Evolutionary conservation across 2,888 invertebrate species (phyloP).

Genomic region (Drosophila vallismaia): DNA sequence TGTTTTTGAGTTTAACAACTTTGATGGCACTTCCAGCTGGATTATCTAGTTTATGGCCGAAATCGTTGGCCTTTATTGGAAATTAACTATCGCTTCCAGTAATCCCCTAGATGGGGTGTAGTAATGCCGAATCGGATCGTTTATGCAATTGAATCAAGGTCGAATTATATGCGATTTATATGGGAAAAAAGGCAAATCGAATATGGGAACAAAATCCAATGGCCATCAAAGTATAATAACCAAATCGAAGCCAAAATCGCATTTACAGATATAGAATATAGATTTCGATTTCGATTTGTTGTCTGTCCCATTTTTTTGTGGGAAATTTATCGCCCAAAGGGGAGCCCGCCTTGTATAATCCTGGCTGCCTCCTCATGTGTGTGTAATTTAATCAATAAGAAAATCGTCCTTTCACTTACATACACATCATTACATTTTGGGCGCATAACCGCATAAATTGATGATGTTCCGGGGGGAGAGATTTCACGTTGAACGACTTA

Average conservation of each 20-base stretch:
- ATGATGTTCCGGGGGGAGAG: constrained; percentile 38
- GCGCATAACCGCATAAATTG: constrained; percentile 36
- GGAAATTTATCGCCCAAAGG: constrained; percentile 34
- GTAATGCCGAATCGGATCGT: constrained; percentile 13
- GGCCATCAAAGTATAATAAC: constrained; percentile 42
- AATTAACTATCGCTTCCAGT: constrained; percentile 31
- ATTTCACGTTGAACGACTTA: constrained; percentile 49
- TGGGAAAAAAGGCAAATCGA: too few relatives aligned
- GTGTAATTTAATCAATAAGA: constrained; percentile 71
- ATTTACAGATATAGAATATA: constrained; percentile 36
- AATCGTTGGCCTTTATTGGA: constrained; percentile 12
- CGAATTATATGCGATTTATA: neutral
- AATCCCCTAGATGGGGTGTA: constrained; percentile 26
- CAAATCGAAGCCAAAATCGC: constrained; percentile 19
- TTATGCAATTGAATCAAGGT: constrained; percentile 39
- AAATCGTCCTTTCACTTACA: constrained; percentile 66
- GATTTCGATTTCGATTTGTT: constrained; percentile 11
- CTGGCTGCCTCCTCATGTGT: constrained; percentile 43
- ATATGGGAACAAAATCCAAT: constrained; percentile 39
- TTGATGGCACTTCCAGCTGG: neutral
- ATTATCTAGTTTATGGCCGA: constrained; percentile 6
- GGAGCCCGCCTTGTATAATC: constrained; percentile 1
- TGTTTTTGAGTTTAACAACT: neutral
- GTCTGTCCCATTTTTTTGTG: neutral
- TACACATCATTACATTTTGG: constrained; percentile 52